Conservation (phyloP, 64 coral and sea anemone species). For the Pachyseris speciosa region DNA sequence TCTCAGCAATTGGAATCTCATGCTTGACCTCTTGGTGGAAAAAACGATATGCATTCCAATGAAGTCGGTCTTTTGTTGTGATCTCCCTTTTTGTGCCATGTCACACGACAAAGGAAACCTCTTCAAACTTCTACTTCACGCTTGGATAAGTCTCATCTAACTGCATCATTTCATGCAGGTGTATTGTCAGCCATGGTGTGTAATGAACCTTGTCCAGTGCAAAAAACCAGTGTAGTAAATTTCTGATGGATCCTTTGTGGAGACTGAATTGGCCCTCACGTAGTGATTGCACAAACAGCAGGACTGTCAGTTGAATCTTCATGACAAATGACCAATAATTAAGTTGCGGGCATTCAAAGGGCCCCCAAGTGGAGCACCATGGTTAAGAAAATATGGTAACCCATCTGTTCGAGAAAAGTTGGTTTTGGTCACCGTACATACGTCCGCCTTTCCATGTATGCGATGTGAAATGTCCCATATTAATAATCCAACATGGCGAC, state of each 20-base stretch:
- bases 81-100: too few relatives aligned
- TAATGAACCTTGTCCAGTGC: constrained; percentile 31
- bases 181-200: constrained; percentile 53
- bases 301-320: not conserved
- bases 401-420: too few relatives aligned
- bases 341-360: constrained; percentile 25
- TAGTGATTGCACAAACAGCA: constrained; percentile 17
- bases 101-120: constrained; percentile 45
- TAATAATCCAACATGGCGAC: too few relatives aligned
- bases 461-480: too few relatives aligned
- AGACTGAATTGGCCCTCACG: constrained; percentile 2
- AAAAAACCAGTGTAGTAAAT: constrained; percentile 37
- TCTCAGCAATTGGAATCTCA: constrained; percentile 64
- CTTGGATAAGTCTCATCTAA: constrained; percentile 1
- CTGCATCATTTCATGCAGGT: constrained; percentile 47
- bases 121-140: constrained; percentile 21
- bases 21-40: constrained; percentile 70
- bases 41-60: constrained; percentile 83
- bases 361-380: too few relatives aligned
- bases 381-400: too few relatives aligned
- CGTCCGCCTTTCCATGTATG: too few relatives aligned
- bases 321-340: not conserved
- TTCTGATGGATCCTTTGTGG: not conserved
- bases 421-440: too few relatives aligned
- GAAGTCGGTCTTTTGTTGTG: constrained; percentile 61